Base-by-base conservation (phyloP, 2,113 vertebrate species). In the Rhombomys opimus region DNA sequence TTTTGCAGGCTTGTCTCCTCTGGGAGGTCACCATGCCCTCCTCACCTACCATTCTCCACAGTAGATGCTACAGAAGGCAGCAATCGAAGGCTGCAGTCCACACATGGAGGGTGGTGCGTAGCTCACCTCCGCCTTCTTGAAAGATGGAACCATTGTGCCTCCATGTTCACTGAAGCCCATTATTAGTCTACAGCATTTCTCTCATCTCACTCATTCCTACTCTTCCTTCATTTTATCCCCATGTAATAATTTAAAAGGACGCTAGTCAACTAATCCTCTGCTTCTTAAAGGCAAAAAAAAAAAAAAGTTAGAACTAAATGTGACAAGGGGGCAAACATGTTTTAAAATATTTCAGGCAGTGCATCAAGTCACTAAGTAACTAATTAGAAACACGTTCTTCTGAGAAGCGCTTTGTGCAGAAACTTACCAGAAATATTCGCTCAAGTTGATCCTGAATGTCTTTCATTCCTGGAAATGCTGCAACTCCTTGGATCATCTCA, bases 391-490 rank as follows among this genome's bases (percentile, higher is more conserved):
- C 1, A 35, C 38, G 41, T 88, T 92, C 82, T 93, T 68, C 65
- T 75, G 50, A 92, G 90, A 80, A 82, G 59, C 41, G 89, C 41
- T 91, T 67, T 32, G 20, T 54, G 50, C 57, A 94, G 85, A 92
- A 46, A 99, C 99, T 99, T 98, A 99, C 99, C 99, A 99, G 98
- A 98, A 99, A 99, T 99, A 99, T 99, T 95, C 99, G 99, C 98
- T 99, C 99, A 97, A 99, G 99, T 97, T 99, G 99, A 98, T 99
- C 99, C 95, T 99, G 99, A 97, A 99, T 99, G 97, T 99, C 99
- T 98, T 99, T 99, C 99, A 99, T 99, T 98, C 99, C 99, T 38
- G 99, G 99, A 98, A 99, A 99, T 89, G 99, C 99, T 98, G 99
- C 99, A 20, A 99, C 99, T 84, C 99, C 99, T 98, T 99, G 99